phyloP scores from a whole-genome alignment of 2,888 invertebrate genomes.

The Mythimna albipuncta region DNA sequence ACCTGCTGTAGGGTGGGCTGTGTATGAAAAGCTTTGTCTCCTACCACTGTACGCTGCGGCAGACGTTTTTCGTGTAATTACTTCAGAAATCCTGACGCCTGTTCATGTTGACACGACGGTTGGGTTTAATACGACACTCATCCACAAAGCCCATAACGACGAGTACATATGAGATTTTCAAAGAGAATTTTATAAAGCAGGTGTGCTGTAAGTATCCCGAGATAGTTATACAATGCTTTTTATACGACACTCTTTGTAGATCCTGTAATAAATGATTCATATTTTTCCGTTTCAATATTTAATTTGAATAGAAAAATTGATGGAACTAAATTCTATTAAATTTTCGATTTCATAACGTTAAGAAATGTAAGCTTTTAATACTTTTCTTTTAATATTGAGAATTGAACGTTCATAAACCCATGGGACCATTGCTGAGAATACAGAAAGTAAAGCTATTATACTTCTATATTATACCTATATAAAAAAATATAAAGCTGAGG shows the following conservation, averaged over 20 bases:
- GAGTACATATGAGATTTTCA: constrained; percentile 53
- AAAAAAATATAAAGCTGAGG: no score
- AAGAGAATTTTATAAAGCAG: constrained; percentile 56
- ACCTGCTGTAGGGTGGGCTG: constrained; percentile 6
- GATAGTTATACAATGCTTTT: constrained; percentile 21
- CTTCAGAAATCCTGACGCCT: constrained; percentile 69
- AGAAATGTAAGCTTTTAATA: constrained; percentile 27
- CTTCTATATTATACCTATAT: not conserved
- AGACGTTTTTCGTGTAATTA: constrained; percentile 73
- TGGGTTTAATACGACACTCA: constrained; percentile 67
- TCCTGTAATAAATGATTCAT: constrained; percentile 44
- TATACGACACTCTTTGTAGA: constrained; percentile 24
- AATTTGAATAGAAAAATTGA: constrained; percentile 25
- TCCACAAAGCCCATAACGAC: constrained; percentile 65
- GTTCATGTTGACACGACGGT: constrained; percentile 70
- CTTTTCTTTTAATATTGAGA: constrained; percentile 10
- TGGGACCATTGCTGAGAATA: constrained; percentile 11
- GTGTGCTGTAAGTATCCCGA: constrained; percentile 17
- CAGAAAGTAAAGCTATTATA: not conserved
- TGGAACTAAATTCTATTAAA: constrained; percentile 31
- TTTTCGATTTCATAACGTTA: constrained; percentile 5
- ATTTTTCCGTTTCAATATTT: constrained; percentile 37
- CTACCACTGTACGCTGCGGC: constrained; percentile 33
- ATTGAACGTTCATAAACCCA: constrained; percentile 14
- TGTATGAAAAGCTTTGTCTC: constrained; percentile 53